Percentiles rank a stretch among this genome's conserved stretches.
Conservation (phyloP, 2,797 vertebrate genomes). For the Discoglossus pictus region DNA sequence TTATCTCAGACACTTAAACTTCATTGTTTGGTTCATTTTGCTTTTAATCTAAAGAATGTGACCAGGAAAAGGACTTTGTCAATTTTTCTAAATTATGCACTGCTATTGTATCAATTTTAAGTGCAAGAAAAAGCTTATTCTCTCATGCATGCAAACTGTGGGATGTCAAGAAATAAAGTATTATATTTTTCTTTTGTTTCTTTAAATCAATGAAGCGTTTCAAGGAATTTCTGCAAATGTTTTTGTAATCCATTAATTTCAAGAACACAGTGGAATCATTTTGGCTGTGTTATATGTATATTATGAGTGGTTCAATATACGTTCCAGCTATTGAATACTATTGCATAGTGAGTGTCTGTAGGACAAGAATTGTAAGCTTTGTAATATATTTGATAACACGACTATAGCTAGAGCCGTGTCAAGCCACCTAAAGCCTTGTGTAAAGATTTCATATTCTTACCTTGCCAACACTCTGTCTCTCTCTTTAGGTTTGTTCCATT, state of each 20-base stretch:
- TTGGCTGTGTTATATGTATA: no score
- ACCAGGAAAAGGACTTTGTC: background rate
- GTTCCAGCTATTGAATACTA: no score
- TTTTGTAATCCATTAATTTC: no score
- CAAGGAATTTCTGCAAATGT: no score
- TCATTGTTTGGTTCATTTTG: background rate
- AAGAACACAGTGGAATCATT: background rate
- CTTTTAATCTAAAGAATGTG: background rate
- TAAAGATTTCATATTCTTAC: constrained; percentile 57
- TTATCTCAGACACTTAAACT: background rate
- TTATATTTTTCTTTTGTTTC: no score
- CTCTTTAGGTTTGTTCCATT: constrained; percentile 59
- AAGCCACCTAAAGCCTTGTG: constrained; percentile 54
- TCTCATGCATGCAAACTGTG: no score
- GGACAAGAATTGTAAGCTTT: background rate
- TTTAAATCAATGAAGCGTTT: no score
- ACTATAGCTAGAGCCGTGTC: constrained; percentile 25
- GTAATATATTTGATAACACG: background rate
- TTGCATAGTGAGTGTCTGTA: background rate
- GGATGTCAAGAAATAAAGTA: no score
- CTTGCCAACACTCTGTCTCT: constrained; percentile 44
- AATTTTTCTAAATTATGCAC: background rate
- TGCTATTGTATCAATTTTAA: no score
- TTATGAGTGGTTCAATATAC: no score
- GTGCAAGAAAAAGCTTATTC: no score